phyloP scores from a whole-genome alignment of 2,888 invertebrate species.

The Girardia tigrina region DNA sequence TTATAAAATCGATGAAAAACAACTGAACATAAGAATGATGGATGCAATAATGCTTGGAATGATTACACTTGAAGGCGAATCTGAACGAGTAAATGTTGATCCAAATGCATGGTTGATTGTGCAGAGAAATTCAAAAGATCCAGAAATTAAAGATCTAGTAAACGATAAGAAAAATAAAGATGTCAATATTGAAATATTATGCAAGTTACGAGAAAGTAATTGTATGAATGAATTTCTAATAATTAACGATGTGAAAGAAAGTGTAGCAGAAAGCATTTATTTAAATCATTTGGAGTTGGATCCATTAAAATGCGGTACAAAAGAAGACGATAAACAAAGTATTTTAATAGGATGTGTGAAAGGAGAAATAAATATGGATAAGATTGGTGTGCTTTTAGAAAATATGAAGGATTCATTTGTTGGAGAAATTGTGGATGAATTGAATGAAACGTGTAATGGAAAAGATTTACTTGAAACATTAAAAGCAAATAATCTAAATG shows the following conservation, averaged over 20 bases:
- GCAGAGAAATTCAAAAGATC: background rate
- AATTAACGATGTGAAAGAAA: background rate
- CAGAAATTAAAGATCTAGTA: background rate
- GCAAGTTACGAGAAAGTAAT: background rate
- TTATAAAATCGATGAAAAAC: background rate
- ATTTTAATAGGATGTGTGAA: background rate
- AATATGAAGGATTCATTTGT: background rate
- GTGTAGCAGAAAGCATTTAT: background rate
- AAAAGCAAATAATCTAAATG: background rate
- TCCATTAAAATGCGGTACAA: background rate
- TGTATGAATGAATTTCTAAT: slow-evolving; percentile 5
- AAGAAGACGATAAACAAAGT: background rate
- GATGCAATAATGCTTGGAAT: slow-evolving; percentile 7
- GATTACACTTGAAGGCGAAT: background rate
- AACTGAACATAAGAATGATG: background rate
- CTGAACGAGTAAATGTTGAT: background rate
- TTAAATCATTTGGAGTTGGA: background rate
- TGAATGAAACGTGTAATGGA: background rate
- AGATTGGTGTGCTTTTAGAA: background rate
- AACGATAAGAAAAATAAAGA: background rate
- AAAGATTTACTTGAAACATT: background rate
- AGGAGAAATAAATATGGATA: background rate
- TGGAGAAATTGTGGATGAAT: background rate
- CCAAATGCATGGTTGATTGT: background rate
- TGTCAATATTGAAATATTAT: background rate